Percentiles rank a stretch among this genome's conserved stretches.
Conservation (phyloP, 2,797 vertebrate species). For the Eutrigla gurnardus region DNA sequence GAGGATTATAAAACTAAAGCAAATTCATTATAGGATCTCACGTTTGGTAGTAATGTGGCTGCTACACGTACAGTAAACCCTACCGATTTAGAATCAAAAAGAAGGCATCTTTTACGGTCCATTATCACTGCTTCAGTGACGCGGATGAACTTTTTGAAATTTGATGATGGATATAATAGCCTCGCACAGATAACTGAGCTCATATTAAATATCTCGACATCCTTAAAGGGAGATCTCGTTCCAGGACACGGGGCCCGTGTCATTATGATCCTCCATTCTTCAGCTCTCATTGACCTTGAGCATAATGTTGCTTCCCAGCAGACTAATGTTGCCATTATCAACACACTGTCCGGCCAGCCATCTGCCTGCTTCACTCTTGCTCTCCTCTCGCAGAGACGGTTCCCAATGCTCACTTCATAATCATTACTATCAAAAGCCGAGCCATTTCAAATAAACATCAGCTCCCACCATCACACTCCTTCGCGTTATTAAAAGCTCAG, state of each 20-base stretch:
- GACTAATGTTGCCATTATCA: conserved; percentile 82
- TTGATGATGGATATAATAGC: conserved; percentile 46
- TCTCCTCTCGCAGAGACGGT: conserved; percentile 43
- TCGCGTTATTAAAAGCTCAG: conserved; percentile 70
- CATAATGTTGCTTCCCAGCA: conserved; percentile 80
- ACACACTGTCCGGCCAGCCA: conserved; percentile 76
- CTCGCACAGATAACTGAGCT: conserved; percentile 48
- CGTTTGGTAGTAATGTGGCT: conserved; percentile 18
- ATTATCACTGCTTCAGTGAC: conserved; percentile 57
- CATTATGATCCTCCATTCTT: conserved; percentile 74
- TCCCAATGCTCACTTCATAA: conserved; percentile 78
- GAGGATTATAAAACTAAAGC: conserved; percentile 15
- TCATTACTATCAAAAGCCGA: conserved; percentile 77
- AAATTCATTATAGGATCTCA: conserved; percentile 24
- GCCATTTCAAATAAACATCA: conserved; percentile 77
- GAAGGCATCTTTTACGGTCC: conserved; percentile 38
- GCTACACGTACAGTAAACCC: conserved; percentile 10
- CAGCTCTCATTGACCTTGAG: conserved; percentile 81
- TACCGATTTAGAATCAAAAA: conserved; percentile 42
- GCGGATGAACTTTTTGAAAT: conserved; percentile 56
- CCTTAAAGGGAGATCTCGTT: conserved; percentile 66
- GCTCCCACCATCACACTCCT: conserved; percentile 64
- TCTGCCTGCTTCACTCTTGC: conserved; percentile 74
- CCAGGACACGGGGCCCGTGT: conserved; percentile 59
- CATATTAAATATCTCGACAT: conserved; percentile 58